Evolutionary conservation across 2,113 vertebrate species (phyloP).

Genomic region (Petromus typicus): DNA sequence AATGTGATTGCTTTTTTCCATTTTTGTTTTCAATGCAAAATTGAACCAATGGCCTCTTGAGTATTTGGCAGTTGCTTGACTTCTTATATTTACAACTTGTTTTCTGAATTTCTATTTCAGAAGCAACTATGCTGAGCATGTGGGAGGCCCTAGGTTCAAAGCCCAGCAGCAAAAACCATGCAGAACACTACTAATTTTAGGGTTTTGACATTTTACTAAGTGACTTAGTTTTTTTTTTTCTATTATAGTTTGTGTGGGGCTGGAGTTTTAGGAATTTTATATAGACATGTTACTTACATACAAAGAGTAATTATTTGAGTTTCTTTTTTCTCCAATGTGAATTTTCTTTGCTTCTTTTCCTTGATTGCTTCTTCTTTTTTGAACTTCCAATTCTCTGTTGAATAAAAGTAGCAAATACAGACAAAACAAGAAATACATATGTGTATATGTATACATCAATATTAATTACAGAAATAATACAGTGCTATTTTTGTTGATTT

Average conservation of each 20-base stretch:
- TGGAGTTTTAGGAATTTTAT: neutral
- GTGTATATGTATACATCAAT: neutral
- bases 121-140: no score
- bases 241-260: neutral
- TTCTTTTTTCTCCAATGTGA: neutral
- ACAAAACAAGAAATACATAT: no score
- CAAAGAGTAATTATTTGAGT: neutral
- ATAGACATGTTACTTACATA: neutral
- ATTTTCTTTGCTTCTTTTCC: neutral
- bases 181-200: neutral
- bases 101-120: neutral
- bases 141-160: no score
- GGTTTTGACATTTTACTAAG: neutral
- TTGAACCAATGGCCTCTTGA: neutral
- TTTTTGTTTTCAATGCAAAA: neutral
- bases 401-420: neutral
- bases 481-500: neutral
- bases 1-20: neutral
- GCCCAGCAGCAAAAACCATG: no score
- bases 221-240: neutral
- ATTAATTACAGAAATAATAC: neutral
- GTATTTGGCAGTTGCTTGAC: neutral
- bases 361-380: neutral
- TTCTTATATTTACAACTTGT: neutral
- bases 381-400: neutral